Conservation (phyloP, 2,113 vertebrate species). For the Spilogale gracilis region DNA sequence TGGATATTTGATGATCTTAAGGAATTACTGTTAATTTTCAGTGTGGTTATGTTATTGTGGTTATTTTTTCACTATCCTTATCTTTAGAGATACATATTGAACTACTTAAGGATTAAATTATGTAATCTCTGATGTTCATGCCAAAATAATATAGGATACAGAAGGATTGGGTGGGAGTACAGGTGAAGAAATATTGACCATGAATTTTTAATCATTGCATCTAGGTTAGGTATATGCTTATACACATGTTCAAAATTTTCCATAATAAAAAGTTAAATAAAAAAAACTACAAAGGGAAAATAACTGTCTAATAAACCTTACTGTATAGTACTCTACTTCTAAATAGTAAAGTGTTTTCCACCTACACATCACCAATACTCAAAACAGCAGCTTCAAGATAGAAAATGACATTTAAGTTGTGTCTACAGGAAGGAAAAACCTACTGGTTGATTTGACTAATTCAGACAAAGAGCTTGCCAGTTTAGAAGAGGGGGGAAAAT, state of each 20-base stretch:
- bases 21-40: constrained; percentile 12
- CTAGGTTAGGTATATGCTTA: not conserved
- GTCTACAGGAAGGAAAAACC: constrained; percentile 62
- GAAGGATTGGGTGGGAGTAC: not conserved
- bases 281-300: constrained; percentile 49
- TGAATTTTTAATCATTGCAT: not conserved
- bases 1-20: constrained; percentile 8
- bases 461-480: constrained; percentile 59
- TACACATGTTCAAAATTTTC: constrained; percentile 17
- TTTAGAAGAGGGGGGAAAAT: constrained; percentile 33
- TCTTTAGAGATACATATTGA: constrained; percentile 8
- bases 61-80: not conserved
- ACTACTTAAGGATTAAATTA: constrained; percentile 16
- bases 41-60: not conserved
- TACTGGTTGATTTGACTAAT: constrained; percentile 70
- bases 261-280: constrained; percentile 48
- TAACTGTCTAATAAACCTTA: constrained; percentile 50
- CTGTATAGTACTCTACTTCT: constrained; percentile 64
- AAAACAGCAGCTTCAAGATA: constrained; percentile 73
- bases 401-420: constrained; percentile 74
- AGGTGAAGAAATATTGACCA: not conserved
- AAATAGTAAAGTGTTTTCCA: constrained; percentile 66
- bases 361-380: constrained; percentile 37
- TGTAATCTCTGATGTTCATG: not conserved
- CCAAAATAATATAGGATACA: not conserved